A percentile compares a stretch with the other conserved stretches of the same genome.
phyloP scores from a whole-genome alignment of 2,888 invertebrate genomes.

The Pristionchus japonicus region DNA sequence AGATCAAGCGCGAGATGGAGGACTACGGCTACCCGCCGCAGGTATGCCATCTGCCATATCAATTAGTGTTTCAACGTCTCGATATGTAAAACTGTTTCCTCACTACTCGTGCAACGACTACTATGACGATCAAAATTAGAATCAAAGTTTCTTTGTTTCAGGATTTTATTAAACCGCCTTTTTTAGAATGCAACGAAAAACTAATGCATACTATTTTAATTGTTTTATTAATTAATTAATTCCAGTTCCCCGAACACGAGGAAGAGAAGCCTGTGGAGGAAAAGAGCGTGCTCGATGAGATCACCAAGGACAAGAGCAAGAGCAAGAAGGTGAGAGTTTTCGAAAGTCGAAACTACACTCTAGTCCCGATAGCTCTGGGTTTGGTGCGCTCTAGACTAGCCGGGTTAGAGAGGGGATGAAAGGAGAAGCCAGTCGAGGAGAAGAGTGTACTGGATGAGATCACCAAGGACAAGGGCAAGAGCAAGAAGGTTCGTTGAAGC shows the following conservation, averaged over 20 bases:
- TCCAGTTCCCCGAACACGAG: conserved; percentile 60
- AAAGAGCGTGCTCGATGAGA: conserved; percentile 70
- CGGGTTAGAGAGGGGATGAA: conserved; percentile 51
- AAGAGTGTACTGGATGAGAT: conserved; percentile 75
- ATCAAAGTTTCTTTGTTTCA: no score
- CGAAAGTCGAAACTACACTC: no score
- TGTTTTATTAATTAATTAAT: background rate
- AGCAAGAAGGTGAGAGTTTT: conserved; percentile 83
- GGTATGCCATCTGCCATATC: background rate
- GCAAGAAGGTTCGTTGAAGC: conserved; percentile 84
- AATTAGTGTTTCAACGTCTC: background rate
- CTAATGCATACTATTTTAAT: no score
- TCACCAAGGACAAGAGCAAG: conserved; percentile 88
- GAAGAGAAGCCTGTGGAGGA: conserved; percentile 77
- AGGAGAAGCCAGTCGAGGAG: conserved; percentile 77
- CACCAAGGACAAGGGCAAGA: conserved; percentile 88
- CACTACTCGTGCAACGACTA: no score
- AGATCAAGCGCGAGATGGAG: conserved; percentile 92
- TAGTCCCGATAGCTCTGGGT: background rate
- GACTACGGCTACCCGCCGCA: conserved; percentile 91
- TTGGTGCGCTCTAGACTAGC: background rate
- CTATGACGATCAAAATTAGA: no score
- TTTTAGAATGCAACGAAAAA: no score
- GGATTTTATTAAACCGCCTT: no score
- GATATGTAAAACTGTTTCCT: background rate